Evolutionary conservation across 2,888 invertebrate genomes (phyloP).

Genomic region (Smittia aterrima): DNA sequence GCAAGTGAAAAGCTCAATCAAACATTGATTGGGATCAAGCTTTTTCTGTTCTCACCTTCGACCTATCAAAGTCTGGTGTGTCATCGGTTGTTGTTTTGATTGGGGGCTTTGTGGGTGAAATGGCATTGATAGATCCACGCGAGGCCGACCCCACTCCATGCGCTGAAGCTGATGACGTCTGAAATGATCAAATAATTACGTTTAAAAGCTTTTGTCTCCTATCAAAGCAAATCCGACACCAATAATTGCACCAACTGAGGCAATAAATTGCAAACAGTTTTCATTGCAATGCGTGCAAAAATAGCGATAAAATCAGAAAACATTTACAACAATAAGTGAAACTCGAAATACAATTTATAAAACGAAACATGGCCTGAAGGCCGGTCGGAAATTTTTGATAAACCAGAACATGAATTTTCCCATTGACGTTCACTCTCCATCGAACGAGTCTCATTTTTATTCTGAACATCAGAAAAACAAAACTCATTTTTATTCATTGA

Average conservation of each 20-base stretch:
- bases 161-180: conserved; percentile 43
- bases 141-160: conserved; percentile 43
- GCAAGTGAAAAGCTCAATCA: not conserved
- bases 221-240: not conserved
- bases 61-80: conserved; percentile 56
- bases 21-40: not conserved
- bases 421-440: not conserved
- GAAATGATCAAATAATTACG: conserved; percentile 22
- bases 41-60: conserved; percentile 43
- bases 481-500: not conserved
- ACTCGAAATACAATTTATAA: not conserved
- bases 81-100: conserved; percentile 54
- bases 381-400: too few relatives aligned
- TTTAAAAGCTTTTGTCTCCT: not conserved
- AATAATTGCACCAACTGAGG: not conserved
- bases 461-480: not conserved
- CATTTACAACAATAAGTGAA: not conserved
- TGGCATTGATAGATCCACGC: not conserved
- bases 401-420: not conserved
- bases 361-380: not conserved
- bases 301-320: not conserved
- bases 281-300: not conserved
- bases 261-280: conserved; percentile 4
- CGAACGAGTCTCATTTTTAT: not conserved
- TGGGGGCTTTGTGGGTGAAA: conserved; percentile 43